Conservation (phyloP, 2,113 vertebrate species). For the Lophochroa leadbeateri region DNA sequence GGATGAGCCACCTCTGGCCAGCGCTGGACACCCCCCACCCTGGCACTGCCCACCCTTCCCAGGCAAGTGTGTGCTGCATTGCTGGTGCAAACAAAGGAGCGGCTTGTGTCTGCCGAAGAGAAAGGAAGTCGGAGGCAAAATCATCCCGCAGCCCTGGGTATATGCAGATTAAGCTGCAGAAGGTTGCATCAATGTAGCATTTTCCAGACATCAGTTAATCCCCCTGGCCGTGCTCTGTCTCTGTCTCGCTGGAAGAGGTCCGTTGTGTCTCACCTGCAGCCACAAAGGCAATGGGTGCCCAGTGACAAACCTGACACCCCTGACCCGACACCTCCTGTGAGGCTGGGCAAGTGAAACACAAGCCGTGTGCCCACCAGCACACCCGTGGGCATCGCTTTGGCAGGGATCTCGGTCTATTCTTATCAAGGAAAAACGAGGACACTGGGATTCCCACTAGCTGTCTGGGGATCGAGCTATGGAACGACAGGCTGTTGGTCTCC, state of each 20-base stretch:
- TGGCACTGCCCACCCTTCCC: constrained; percentile 31
- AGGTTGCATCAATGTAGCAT: not conserved
- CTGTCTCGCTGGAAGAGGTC: not conserved
- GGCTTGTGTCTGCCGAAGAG: not conserved
- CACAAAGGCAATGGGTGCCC: not conserved
- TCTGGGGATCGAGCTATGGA: not conserved
- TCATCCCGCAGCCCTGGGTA: not conserved
- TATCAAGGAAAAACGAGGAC: constrained; percentile 30
- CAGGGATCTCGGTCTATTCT: constrained; percentile 3
- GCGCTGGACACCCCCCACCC: not conserved
- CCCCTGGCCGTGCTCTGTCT: not conserved
- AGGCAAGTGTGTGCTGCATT: constrained; percentile 16
- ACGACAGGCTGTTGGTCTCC: not conserved
- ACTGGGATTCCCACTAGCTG: constrained; percentile 37
- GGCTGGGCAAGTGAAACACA: not conserved
- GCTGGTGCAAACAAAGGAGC: constrained; percentile 59
- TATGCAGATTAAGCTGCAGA: constrained; percentile 27
- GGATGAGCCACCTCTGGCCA: not conserved
- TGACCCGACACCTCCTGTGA: not conserved
- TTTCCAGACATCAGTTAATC: constrained; percentile 25
- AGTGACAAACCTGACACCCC: not conserved
- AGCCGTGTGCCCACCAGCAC: not conserved
- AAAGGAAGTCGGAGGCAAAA: constrained; percentile 29
- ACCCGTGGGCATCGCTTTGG: not conserved
- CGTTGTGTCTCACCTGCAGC: not conserved